phyloP scores from a whole-genome alignment of 2,113 vertebrate genomes.

The Anser cygnoides region DNA sequence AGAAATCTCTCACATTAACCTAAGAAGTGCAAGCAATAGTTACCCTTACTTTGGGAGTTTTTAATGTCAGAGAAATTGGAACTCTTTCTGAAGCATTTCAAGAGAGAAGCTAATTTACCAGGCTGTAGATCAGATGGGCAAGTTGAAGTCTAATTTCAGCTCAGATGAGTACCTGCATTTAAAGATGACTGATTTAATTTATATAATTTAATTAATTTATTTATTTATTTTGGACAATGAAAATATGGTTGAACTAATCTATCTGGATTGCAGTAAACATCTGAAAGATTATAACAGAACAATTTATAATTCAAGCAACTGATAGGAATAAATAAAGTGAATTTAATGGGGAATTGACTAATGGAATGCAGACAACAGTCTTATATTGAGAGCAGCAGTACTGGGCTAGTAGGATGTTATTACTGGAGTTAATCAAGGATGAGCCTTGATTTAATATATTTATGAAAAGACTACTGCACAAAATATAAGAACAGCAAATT shows the following conservation, averaged over 20 bases:
- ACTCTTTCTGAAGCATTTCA: not conserved
- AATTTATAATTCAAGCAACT: not conserved
- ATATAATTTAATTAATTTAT: not conserved
- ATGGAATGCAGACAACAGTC: not conserved
- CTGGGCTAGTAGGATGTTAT: not conserved
- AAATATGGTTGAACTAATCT: slow-evolving; percentile 1
- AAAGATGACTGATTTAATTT: not conserved
- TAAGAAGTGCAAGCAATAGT: not conserved
- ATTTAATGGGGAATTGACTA: not conserved
- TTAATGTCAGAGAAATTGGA: not conserved
- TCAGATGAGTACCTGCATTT: not conserved
- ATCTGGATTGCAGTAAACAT: slow-evolving; percentile 19
- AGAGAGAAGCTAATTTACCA: slow-evolving; percentile 44
- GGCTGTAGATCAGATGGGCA: not conserved
- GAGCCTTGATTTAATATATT: not conserved
- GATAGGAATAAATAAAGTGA: slow-evolving; percentile 6
- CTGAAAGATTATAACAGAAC: not conserved
- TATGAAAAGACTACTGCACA: not conserved
- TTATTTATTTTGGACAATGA: not conserved
- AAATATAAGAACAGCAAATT: not conserved
- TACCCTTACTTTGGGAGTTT: not conserved
- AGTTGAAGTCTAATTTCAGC: slow-evolving; percentile 32
- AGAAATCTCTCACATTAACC: not conserved
- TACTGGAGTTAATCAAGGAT: slow-evolving; percentile 19
- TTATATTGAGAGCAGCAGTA: not conserved